Conservation (phyloP, 2,113 vertebrate species). For the Pavo muticus region DNA sequence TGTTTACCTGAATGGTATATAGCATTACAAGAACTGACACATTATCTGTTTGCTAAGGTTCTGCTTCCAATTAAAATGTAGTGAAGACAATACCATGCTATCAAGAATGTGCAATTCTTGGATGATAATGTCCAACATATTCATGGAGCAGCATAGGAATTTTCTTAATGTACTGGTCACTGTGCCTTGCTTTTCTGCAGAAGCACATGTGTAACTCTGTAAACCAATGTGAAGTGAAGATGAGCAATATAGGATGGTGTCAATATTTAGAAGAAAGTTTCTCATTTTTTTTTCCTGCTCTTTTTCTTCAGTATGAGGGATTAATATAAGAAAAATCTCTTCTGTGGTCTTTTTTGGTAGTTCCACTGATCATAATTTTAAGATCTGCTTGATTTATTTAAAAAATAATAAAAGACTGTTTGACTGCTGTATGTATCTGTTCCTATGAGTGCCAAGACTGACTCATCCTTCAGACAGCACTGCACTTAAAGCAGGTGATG, state of each 20-base stretch:
- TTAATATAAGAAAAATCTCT: neutral
- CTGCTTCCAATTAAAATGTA: constrained; percentile 45
- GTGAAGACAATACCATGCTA: constrained; percentile 4
- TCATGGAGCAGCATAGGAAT: neutral
- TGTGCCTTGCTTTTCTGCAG: neutral
- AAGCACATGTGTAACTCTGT: neutral
- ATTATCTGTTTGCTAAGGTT: constrained; percentile 42
- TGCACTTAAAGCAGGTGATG: neutral
- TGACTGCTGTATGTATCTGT: neutral
- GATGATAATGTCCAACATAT: neutral
- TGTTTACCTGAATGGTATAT: constrained; percentile 52
- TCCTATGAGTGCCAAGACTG: neutral
- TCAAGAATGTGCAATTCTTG: constrained; percentile 3
- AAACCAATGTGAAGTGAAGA: neutral
- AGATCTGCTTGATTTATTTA: neutral
- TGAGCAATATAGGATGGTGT: neutral
- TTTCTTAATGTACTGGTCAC: neutral
- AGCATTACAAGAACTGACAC: constrained; percentile 64
- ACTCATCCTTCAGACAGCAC: neutral
- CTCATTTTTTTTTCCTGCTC: neutral
- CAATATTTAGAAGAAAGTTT: neutral
- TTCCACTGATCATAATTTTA: neutral
- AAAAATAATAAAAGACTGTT: neutral
- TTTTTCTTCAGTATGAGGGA: neutral
- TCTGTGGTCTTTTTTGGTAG: neutral